Percentiles rank a stretch among this genome's conserved stretches.
Conservation (phyloP, 2,888 invertebrate genomes). For the Rhabditoides inermis region DNA sequence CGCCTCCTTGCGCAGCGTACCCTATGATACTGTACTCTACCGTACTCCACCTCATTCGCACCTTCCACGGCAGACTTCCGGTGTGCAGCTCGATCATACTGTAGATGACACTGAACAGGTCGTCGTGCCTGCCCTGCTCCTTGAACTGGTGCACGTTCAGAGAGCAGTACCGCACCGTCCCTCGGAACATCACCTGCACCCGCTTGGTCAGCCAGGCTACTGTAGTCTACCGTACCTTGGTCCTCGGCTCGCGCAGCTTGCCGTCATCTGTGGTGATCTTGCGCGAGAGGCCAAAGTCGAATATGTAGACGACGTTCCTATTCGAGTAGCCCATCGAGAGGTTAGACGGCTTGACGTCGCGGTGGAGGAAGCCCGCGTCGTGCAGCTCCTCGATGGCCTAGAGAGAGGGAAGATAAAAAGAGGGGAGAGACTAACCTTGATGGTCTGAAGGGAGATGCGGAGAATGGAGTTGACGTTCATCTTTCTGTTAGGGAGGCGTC, state of each 20-base stretch:
- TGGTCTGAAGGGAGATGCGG: conserved; percentile 30
- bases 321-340: conserved; percentile 31
- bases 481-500: conserved; percentile 25
- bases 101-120: conserved; percentile 62
- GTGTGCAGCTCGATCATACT: conserved; percentile 38
- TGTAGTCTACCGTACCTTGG: conserved; percentile 15
- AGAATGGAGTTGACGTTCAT: conserved; percentile 23
- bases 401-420: neutral
- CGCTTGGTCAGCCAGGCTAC: neutral
- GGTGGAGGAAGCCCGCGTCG: conserved; percentile 37
- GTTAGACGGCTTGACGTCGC: conserved; percentile 41
- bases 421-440: conserved; percentile 14
- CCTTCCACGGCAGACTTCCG: conserved; percentile 40
- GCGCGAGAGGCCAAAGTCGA: conserved; percentile 45
- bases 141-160: conserved; percentile 93
- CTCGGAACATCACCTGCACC: conserved; percentile 70
- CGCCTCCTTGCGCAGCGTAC: conserved; percentile 31
- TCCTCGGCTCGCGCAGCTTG: conserved; percentile 45
- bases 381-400: conserved; percentile 37
- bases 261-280: conserved; percentile 57
- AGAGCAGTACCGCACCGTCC: conserved; percentile 91
- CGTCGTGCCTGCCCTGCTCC: conserved; percentile 98
- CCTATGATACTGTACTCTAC: too few species aligned
- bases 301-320: conserved; percentile 30
- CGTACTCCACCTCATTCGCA: too few species aligned